Evolutionary conservation across 2,113 vertebrate genomes (phyloP).

Genomic region (Oreotrochilus melanogaster): DNA sequence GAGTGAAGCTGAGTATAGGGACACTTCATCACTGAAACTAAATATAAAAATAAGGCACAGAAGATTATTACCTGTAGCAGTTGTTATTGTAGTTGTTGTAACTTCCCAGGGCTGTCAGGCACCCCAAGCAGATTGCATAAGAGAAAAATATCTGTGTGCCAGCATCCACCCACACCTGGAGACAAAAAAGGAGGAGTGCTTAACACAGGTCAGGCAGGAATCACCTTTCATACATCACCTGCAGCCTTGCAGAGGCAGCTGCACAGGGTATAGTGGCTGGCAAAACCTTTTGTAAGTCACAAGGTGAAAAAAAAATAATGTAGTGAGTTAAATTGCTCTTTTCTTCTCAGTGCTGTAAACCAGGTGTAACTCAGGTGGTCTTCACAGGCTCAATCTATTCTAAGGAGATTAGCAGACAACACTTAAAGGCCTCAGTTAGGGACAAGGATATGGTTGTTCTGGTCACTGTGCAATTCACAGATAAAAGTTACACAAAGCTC

Average conservation of each 20-base stretch:
- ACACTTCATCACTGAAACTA: neutral
- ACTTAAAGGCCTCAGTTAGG: neutral
- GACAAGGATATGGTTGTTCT: neutral
- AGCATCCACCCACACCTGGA: constrained; percentile 97
- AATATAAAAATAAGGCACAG: fast-evolving
- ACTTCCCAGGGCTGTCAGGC: constrained; percentile 95
- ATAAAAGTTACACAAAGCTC: neutral
- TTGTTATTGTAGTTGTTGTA: constrained; percentile 98
- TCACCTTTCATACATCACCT: fast-evolving
- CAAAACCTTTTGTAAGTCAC: neutral
- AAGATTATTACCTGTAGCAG: constrained; percentile 90
- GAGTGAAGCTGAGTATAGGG: neutral
- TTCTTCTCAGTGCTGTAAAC: neutral
- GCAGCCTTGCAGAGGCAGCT: neutral
- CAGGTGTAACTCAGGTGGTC: neutral
- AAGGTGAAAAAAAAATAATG: neutral
- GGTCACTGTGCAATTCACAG: neutral
- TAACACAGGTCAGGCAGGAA: neutral
- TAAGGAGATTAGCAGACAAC: neutral
- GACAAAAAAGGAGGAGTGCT: neutral
- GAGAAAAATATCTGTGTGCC: constrained; percentile 99
- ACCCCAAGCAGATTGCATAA: constrained; percentile 97
- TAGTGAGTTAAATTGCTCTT: neutral
- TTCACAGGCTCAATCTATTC: neutral
- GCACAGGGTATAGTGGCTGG: neutral